These are phyloP conservation scores for Bradypodion ventrale DNA, from an alignment of 2,797 vertebrate species.

Conservation along the genomic window DNA sequence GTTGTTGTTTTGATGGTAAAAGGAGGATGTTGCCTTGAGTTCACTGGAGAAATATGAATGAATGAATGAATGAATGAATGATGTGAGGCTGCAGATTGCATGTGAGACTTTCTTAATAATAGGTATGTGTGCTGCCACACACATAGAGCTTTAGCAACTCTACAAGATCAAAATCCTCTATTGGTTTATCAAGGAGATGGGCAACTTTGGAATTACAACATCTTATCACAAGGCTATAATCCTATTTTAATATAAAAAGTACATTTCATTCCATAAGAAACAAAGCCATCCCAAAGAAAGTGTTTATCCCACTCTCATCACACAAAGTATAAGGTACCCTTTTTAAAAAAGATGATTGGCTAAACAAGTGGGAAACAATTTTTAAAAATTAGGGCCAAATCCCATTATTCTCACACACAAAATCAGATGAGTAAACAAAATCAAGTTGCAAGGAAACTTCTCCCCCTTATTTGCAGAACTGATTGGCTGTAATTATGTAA, in stretches of 20 bases:
- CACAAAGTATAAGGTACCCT: neutral
- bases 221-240: neutral
- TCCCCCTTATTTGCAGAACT: constrained; percentile 24
- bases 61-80: too few species aligned
- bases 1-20: too few species aligned
- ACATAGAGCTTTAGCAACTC: too few species aligned
- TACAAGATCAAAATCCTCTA: too few species aligned
- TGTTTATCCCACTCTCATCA: neutral
- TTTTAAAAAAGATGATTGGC: neutral
- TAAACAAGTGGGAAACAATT: neutral
- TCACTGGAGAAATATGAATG: too few species aligned
- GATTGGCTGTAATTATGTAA: constrained; percentile 41
- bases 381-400: neutral
- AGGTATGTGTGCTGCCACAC: too few species aligned
- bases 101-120: too few species aligned
- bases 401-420: constrained; percentile 28
- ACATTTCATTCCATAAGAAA: neutral
- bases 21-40: too few species aligned
- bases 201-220: neutral
- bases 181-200: too few species aligned
- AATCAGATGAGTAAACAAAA: neutral
- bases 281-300: neutral
- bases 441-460: constrained; percentile 32
- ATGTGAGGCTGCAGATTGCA: too few species aligned
- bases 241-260: neutral